Conservation (phyloP, 2,797 vertebrate genomes). For the Pantherophis vulpinus region DNA sequence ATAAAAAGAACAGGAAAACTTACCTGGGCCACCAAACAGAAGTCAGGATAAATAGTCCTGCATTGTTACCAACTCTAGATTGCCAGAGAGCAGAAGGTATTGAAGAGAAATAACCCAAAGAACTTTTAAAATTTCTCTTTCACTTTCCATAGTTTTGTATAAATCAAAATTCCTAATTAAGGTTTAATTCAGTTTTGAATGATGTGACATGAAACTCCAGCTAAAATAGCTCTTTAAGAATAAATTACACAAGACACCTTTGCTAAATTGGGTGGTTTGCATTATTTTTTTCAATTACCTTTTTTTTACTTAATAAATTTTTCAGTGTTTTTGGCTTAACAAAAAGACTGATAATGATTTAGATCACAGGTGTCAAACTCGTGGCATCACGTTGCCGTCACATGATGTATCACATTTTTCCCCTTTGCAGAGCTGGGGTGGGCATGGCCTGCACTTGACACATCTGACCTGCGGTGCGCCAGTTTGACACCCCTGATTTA, state of each 20-base stretch:
- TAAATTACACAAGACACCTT: neutral
- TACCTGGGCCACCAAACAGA: neutral
- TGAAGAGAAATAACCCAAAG: neutral
- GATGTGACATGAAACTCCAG: neutral
- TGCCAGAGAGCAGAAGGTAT: neutral
- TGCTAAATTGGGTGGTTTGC: no score
- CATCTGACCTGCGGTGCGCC: fast-evolving
- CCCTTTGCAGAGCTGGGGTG: no score
- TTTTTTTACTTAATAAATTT: neutral
- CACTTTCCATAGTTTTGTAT: neutral
- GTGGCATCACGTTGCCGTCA: no score
- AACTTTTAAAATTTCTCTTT: neutral
- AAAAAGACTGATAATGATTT: neutral
- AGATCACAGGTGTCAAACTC: neutral
- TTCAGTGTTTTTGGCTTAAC: neutral
- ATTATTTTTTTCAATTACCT: neutral
- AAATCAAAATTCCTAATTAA: neutral
- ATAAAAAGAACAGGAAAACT: neutral
- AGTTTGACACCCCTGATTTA: no score
- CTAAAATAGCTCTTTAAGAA: neutral
- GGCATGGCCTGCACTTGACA: no score
- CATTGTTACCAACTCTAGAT: neutral
- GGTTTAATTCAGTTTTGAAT: neutral
- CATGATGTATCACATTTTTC: no score
- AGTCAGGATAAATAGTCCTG: neutral